A percentile compares a stretch with the other conserved stretches of the same genome.
Evolutionary conservation across 2,888 invertebrate genomes (phyloP).

Genomic region (Galerucella nymphaeae): DNA sequence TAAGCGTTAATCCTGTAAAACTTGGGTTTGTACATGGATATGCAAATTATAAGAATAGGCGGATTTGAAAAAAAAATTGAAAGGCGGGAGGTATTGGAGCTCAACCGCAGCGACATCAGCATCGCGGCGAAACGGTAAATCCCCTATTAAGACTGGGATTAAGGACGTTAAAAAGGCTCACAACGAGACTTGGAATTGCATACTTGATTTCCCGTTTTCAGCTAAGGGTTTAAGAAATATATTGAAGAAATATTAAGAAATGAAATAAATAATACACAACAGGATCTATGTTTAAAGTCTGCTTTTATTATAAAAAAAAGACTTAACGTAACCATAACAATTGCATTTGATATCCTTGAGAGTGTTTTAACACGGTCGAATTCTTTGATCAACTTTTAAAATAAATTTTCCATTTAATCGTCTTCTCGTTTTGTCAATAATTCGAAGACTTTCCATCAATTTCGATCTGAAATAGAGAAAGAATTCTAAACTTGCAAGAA

Average conservation of each 20-base stretch:
- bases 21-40: conserved; percentile 23
- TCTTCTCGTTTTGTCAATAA: not conserved
- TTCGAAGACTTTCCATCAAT: not conserved
- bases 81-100: conserved; percentile 9
- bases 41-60: conserved; percentile 24
- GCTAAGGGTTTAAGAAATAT: conserved; percentile 27
- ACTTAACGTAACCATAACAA: too few relatives aligned
- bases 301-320: too few relatives aligned
- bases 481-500: conserved; percentile 2
- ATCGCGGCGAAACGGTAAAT: conserved; percentile 36
- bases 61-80: conserved; percentile 13
- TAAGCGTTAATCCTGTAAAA: conserved; percentile 11
- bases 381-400: too few relatives aligned
- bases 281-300: too few relatives aligned
- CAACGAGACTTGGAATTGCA: conserved; percentile 55
- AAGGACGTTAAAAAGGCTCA: conserved; percentile 52
- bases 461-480: not conserved
- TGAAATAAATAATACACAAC: not conserved
- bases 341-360: too few relatives aligned
- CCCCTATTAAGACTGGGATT: conserved; percentile 54
- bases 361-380: too few relatives aligned
- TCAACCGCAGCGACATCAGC: conserved; percentile 17
- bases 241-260: conserved; percentile 1
- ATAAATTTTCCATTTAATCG: too few relatives aligned
- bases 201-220: conserved; percentile 57